phyloP scores from a whole-genome alignment of 2,888 invertebrate genomes.

The Aethes cnicana region DNA sequence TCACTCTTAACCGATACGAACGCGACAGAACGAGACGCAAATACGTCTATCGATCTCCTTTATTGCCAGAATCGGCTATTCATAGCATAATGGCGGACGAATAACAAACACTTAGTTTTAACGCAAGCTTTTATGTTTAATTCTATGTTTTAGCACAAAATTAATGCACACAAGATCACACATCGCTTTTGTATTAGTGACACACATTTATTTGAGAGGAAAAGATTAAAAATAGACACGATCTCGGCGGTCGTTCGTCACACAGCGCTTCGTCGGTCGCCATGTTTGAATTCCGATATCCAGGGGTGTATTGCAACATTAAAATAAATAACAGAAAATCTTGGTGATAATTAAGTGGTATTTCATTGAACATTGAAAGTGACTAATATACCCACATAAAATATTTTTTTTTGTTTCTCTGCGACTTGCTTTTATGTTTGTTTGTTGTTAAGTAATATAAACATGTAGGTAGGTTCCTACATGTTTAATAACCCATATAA shows the following conservation, averaged over 20 bases:
- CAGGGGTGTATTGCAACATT: conserved; percentile 57
- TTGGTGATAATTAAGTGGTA: background rate
- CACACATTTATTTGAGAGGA: conserved; percentile 38
- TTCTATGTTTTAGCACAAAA: conserved; percentile 40
- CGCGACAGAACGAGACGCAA: conserved; percentile 59
- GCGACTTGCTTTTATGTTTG: too few species aligned
- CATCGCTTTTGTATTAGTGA: conserved; percentile 39
- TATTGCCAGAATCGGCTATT: conserved; percentile 44
- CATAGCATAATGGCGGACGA: conserved; percentile 64
- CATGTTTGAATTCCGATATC: conserved; percentile 68
- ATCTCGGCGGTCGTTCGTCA: conserved; percentile 65
- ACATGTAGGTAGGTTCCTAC: too few species aligned
- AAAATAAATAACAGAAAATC: conserved; percentile 12
- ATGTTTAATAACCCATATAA: too few species aligned
- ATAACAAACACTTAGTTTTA: conserved; percentile 53
- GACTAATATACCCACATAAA: too few species aligned
- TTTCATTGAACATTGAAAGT: background rate
- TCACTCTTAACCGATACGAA: conserved; percentile 51
- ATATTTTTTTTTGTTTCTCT: too few species aligned
- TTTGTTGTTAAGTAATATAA: too few species aligned
- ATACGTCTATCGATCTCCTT: conserved; percentile 57
- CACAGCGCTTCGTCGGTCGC: conserved; percentile 72
- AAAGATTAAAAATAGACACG: conserved; percentile 53
- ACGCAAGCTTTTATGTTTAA: conserved; percentile 52
- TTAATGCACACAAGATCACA: conserved; percentile 37